Evolutionary conservation across 2,888 invertebrate species (phyloP), one percentile per base, ranked within the genome.

Genomic region (Punctoribates punctum): DNA sequence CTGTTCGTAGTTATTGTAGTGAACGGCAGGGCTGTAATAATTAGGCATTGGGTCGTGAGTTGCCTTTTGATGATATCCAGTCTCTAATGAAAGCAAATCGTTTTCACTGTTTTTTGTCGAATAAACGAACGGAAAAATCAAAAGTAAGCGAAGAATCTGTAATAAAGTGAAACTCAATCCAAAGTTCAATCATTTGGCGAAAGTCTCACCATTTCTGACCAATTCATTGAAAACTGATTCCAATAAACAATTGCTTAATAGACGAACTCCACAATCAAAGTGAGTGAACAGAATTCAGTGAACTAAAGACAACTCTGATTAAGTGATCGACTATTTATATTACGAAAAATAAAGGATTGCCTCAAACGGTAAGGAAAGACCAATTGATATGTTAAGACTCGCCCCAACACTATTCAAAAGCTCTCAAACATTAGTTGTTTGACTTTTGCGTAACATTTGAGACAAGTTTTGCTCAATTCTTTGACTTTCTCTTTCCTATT

Each of bases 401-500:
- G 62, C 62, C 62, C 62, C 62, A 11, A 48, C 57, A 25, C 62
- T 62, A 62, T 25, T 62, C 29, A 27, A 62, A 62, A 62, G n/a
- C 62, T 62, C 62, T 62, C 25, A 27, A 15, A 25, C 62, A 62
- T 6, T 27, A 62, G 25, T 62, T 62, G 62, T 62, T 25, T 62
- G 25, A 62, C 27, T 27, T 62, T 25, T 27, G 29, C 25, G 20
- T 15, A 13, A 62, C 17, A 54, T 54, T 54, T 54, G 9, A 54
- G 54, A 62, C 62, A 62, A 62, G 62, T 62, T 62, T 62, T 57
- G 11, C 46, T 48, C 57, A 20, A 57, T 23, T 60, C 62, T 27
- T 62, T 62, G 2, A 62, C 62, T 62, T 62, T 62, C 62, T 25
- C 62, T 62, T 62, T 62, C 29, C 29, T 62, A 62, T 62, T 62